Evolutionary conservation across 2,113 vertebrate genomes (phyloP).

Genomic region (Helogale parvula): DNA sequence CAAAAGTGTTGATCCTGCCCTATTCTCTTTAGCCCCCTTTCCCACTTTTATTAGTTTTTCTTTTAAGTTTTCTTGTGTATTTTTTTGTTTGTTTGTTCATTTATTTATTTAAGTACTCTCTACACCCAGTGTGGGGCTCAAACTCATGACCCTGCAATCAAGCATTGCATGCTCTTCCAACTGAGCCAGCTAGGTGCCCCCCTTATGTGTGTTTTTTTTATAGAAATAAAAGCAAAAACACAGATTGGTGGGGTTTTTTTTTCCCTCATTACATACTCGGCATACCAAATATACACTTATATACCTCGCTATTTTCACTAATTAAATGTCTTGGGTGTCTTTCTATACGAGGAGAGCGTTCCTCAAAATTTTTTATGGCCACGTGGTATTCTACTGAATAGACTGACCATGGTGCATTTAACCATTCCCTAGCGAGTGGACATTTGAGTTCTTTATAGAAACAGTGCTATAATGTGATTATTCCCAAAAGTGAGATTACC

Average conservation of each 20-base stretch:
- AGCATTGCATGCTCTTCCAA: neutral
- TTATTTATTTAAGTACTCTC: neutral
- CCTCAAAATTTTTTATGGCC: neutral
- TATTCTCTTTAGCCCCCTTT: neutral
- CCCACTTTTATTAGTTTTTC: neutral
- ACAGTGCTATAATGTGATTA: neutral
- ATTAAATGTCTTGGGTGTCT: neutral
- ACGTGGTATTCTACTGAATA: too few species aligned
- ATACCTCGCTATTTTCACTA: neutral
- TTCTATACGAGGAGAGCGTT: neutral
- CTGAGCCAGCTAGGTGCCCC: neutral
- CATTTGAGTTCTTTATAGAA: neutral
- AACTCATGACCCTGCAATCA: neutral
- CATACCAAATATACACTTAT: neutral
- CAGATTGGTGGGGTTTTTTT: neutral
- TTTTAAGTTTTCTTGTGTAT: neutral
- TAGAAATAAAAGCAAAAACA: neutral
- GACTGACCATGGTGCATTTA: neutral
- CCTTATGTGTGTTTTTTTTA: neutral
- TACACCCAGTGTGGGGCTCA: neutral
- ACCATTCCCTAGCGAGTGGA: neutral
- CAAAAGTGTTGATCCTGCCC: neutral
- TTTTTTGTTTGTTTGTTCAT: neutral
- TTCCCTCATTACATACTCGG: neutral
- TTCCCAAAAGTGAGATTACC: neutral